Evolutionary conservation across 2,113 vertebrate genomes (phyloP), one percentile per base, ranked within the genome.

Genomic region (Nasalis larvatus): DNA sequence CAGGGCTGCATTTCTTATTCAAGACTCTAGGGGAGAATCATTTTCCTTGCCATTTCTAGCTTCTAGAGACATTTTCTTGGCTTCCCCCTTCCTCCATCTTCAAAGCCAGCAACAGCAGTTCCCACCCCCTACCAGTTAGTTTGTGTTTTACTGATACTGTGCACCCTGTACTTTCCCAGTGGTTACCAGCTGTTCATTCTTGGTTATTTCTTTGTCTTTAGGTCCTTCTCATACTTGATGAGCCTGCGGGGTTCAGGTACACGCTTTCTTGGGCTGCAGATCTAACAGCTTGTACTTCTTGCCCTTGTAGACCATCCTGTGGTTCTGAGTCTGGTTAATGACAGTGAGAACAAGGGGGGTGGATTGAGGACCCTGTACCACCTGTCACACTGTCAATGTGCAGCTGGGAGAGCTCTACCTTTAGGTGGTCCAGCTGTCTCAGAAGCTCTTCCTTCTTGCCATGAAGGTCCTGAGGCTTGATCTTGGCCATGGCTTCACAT

Each of bases 291-390:
- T 99, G 97, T 99, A 99, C 97, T 99, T 99, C 97, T 99, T 99
- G 42, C 99, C 99, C 99, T 99, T 99, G 97, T 99, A 99, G 96
- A 99, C 99, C 94, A 99, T 99, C 96, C 99, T 99, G 98, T 99
- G 96, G 93, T 99, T 99, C 98, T 99, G 99, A 40, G 99, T 99
- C 98, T 99, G 99, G 96, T 99, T 99, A 98, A 99, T 99, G 47
- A 99, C 99, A 20, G 99, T 99, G 60, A 99, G 93, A 63, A 99
- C 99, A 98, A 99, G 98, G 98, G 99, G 98, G 2, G 99, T 99
- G 96, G 99, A 99, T 99, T 99, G 30, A 99, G 94, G 99, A 99
- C 1, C 99, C 99, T 16, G 98, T 98, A 63, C 99, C 99, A 0
- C 99, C 99, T 1, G 99, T 99, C 81, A 99, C 99, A 92, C 99